Conservation (phyloP, 2,888 invertebrate genomes). For the Aradus depressus region DNA sequence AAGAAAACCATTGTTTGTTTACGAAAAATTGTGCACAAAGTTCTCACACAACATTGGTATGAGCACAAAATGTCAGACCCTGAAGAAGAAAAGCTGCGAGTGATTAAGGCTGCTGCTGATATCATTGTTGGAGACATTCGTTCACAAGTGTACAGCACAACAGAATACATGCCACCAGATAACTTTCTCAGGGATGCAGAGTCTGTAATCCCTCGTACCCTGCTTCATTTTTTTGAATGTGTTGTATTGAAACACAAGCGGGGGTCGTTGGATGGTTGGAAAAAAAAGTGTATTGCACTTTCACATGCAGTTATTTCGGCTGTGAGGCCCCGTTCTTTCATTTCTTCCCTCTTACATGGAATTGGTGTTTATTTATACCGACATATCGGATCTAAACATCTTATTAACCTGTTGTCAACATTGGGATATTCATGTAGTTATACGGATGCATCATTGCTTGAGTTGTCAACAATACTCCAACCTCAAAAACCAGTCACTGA, state of each 20-base stretch:
- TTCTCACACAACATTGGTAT: too few species aligned
- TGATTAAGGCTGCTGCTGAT: conserved; percentile 2
- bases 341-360: neutral
- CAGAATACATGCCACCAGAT: neutral
- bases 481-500: neutral
- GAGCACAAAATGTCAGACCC: too few species aligned
- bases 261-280: too few species aligned
- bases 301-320: too few species aligned
- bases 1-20: too few species aligned
- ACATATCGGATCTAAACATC: conserved; percentile 2
- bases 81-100: neutral
- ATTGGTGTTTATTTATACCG: neutral
- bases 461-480: conserved; percentile 3
- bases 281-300: too few species aligned
- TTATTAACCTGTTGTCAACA: conserved; percentile 12
- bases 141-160: neutral
- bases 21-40: too few species aligned
- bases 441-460: conserved; percentile 10
- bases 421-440: conserved; percentile 10
- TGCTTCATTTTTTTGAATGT: too few species aligned
- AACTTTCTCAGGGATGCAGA: too few species aligned
- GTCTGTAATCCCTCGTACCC: too few species aligned
- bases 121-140: neutral
- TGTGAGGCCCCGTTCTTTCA: neutral
- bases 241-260: too few species aligned